Percentiles rank a stretch among this genome's conserved stretches.
Evolutionary conservation across 2,113 vertebrate species (phyloP).

Genomic region (Tachuris rubrigastra): DNA sequence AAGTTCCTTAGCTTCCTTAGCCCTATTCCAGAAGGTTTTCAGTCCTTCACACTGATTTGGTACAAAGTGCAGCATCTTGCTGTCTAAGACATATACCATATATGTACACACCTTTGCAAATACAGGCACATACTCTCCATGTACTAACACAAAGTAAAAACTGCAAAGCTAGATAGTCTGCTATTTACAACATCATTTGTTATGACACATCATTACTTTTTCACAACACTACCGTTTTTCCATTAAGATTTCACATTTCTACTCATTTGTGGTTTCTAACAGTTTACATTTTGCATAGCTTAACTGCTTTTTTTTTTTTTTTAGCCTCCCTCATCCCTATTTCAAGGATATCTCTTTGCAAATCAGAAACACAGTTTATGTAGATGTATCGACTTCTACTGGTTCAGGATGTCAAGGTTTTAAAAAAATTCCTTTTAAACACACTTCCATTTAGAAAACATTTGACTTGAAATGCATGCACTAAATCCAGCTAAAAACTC

Average conservation of each 20-base stretch:
- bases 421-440: background rate
- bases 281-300: slow-evolving; percentile 34
- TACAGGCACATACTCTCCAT: background rate
- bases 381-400: background rate
- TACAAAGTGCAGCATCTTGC: background rate
- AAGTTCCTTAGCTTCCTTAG: background rate
- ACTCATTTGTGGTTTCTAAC: background rate
- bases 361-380: background rate
- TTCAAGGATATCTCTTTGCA: background rate
- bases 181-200: background rate
- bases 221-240: slow-evolving; percentile 14
- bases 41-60: background rate
- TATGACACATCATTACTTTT: slow-evolving; percentile 38
- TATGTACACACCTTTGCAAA: background rate
- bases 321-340: background rate
- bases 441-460: background rate
- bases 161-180: background rate
- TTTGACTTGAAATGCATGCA: background rate
- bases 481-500: background rate
- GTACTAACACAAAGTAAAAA: background rate
- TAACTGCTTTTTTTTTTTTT: background rate
- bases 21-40: background rate
- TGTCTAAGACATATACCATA: background rate
- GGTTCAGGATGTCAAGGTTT: background rate
- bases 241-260: slow-evolving; percentile 38